Base-by-base conservation (phyloP, 2,797 vertebrate species). In the Lepidocolaptes lacrymiger region DNA sequence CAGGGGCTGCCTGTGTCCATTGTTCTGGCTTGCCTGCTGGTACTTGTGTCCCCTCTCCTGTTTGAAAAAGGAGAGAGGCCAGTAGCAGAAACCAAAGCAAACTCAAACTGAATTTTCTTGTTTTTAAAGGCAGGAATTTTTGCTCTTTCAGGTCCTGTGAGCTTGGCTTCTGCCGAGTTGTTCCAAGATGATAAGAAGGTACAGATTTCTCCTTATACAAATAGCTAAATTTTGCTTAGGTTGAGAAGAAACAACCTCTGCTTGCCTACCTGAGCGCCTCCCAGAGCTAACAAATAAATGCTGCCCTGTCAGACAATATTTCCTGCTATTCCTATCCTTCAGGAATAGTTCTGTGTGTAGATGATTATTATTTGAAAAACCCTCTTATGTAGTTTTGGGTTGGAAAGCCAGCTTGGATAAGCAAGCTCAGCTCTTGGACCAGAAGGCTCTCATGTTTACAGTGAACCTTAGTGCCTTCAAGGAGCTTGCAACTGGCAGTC, bases 161-260 rank as follows among this genome's bases (percentile, higher is more conserved):
- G 89, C 49, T 72, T 67, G 46, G 68, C 52, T 49, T 87, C 85
- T 75, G 81, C 71, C 3, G 34, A 87, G 39, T 79, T 93, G 39
- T 72, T 49, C 7, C 69, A 52, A 12, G 94, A 97, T 43, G 34
- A 95, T 76, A 48, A 0, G 0, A 97, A 97, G 98, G 98, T 98
- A 98, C 80, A 19, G 19, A 73, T 91, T 96, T 82, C 49, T 89
- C 19, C 63, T 66, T 94, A 37, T 71, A 76, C n/a, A 58, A 54
- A 39, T 55, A 72, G 27, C 61, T 91, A 54, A 85, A 46, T 19
- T 73, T 88, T 14, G 3, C 77, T 67, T 68, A 89, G 67, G 16
- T 26, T 95, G 72, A 55, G 41, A 54, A 91, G 37, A 17, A 69
- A 55, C 69, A 78, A 48, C 12, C 24, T 93, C 58, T 90, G 76